Evolutionary conservation across 2,797 vertebrate genomes (phyloP).

Genomic region (Galaxias olidus): DNA sequence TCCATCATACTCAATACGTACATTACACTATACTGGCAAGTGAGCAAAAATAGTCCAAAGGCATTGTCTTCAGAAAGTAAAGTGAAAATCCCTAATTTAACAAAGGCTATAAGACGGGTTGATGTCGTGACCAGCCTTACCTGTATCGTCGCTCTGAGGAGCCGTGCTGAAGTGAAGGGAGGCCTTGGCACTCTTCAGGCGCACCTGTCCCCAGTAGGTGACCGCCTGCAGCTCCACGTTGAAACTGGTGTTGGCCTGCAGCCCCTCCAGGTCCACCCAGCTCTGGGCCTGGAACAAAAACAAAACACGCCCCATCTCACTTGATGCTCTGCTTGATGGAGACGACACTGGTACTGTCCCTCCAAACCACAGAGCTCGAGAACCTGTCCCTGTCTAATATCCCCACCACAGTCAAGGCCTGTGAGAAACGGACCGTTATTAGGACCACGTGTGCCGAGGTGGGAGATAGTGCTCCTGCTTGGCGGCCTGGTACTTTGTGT

Average conservation of each 20-base stretch:
- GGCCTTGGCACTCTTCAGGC: slow-evolving; percentile 90
- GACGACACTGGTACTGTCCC: slow-evolving; percentile 44
- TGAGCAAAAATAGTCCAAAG: too few species aligned
- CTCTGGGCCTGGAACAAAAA: slow-evolving; percentile 77
- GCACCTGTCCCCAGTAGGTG: slow-evolving; percentile 89
- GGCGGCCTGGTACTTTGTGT: slow-evolving; percentile 44
- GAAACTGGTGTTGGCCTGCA: slow-evolving; percentile 85
- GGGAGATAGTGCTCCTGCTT: slow-evolving; percentile 48
- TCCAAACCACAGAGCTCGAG: slow-evolving; percentile 43
- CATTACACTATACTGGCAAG: too few species aligned
- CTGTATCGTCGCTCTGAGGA: slow-evolving; percentile 63
- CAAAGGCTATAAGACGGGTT: too few species aligned
- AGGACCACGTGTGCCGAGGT: slow-evolving; percentile 69
- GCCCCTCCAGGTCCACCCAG: slow-evolving; percentile 84
- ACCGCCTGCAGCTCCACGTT: slow-evolving; percentile 89
- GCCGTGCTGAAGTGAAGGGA: slow-evolving; percentile 83
- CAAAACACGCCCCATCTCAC: slow-evolving; percentile 42
- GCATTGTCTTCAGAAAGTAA: too few species aligned
- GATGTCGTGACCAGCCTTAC: slow-evolving; percentile 60
- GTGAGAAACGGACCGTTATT: slow-evolving; percentile 64
- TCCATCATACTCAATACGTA: slow-evolving; percentile 44
- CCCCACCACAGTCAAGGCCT: slow-evolving; percentile 36
- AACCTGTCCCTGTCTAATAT: slow-evolving; percentile 28
- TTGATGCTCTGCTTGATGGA: slow-evolving; percentile 16
- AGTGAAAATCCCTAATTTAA: too few species aligned